These are phyloP conservation scores for Leucopternis melanops DNA, from an alignment of 2,113 vertebrate genomes.

Conservation along the genomic window DNA sequence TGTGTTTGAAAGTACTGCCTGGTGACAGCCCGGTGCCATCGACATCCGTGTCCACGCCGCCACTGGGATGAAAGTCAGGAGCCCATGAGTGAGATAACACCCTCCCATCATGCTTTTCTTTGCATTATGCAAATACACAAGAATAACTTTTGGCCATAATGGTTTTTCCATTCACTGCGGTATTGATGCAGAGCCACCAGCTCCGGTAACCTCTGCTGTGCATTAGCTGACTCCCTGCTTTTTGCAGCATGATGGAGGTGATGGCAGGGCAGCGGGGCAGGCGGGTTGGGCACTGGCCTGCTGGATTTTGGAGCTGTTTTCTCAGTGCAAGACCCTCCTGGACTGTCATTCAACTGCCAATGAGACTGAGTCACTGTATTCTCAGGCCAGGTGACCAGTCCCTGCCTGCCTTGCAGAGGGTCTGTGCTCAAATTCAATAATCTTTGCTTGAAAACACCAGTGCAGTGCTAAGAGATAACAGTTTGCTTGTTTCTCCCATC, in stretches of 20 bases:
- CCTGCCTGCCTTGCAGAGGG: not conserved
- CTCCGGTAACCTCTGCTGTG: rapidly evolving
- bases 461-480: not conserved
- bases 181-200: not conserved
- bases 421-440: not conserved
- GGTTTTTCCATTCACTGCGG: not conserved
- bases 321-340: not conserved
- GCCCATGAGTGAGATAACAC: rapidly evolving
- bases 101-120: not conserved
- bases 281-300: no score
- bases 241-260: not conserved
- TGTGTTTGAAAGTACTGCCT: not conserved
- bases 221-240: not conserved
- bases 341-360: not conserved
- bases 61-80: not conserved
- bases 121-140: not conserved
- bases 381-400: rapidly evolving
- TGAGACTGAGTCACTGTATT: not conserved
- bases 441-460: not conserved
- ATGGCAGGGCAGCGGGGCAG: not conserved
- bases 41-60: rapidly evolving
- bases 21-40: not conserved
- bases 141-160: not conserved
- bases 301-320: not conserved
- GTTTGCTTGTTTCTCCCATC: not conserved